A percentile compares a stretch with the other conserved stretches of the same genome.
Conservation (phyloP, 2,113 vertebrate species). For the Gallinago media region DNA sequence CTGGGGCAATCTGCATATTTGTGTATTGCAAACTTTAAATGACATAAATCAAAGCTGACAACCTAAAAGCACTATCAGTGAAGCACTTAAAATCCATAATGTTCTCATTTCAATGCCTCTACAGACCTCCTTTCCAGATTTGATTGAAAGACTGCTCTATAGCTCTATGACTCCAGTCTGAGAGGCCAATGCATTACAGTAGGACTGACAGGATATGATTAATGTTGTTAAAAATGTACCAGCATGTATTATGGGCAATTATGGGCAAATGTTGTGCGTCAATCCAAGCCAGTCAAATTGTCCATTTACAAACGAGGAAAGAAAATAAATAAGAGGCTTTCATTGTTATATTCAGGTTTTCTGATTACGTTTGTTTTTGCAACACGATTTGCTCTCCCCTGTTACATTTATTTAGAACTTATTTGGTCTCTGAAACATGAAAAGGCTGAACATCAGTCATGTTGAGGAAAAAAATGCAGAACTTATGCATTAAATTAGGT, state of each 20-base stretch:
- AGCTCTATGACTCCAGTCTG: background rate
- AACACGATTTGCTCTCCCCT: background rate
- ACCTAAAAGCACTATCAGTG: background rate
- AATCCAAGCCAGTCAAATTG: background rate
- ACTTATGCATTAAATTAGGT: background rate
- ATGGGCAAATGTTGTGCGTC: background rate
- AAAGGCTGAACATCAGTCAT: background rate
- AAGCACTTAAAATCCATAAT: conserved; percentile 28
- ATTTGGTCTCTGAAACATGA: background rate
- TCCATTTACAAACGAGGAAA: background rate
- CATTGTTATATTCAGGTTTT: background rate
- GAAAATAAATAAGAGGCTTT: background rate
- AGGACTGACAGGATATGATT: conserved; percentile 7
- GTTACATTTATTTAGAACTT: background rate
- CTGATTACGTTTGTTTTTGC: background rate
- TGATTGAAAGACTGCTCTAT: background rate
- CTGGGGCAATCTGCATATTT: background rate
- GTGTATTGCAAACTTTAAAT: background rate
- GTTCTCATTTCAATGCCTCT: background rate
- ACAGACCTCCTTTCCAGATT: background rate
- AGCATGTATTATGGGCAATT: background rate
- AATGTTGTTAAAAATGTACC: background rate
- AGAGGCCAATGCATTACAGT: background rate
- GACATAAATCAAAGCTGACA: background rate
- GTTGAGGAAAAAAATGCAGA: background rate